Conservation (phyloP, 1,140 invertebrate species). For the Cepaea nemoralis region DNA sequence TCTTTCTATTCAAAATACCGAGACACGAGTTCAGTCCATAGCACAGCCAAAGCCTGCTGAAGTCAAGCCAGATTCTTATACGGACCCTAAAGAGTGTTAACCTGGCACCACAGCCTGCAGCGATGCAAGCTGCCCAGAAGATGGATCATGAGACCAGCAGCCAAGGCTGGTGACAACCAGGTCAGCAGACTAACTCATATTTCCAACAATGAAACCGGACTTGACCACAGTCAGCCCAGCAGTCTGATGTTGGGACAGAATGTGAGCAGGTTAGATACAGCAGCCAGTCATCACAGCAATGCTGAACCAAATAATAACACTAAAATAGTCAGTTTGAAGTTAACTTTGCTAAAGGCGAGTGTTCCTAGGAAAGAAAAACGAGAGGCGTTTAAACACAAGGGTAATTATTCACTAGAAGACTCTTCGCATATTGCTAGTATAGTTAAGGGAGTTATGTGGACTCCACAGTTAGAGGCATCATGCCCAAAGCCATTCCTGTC, state of each 20-base stretch:
- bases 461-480: constrained; percentile 77
- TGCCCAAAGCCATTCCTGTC: constrained; percentile 81
- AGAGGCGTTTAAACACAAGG: neutral
- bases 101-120: neutral
- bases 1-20: neutral
- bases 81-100: neutral
- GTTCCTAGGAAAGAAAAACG: neutral
- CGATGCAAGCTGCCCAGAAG: neutral
- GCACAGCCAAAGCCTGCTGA: neutral
- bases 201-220: neutral
- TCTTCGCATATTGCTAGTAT: constrained; percentile 40
- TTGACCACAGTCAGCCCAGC: neutral
- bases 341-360: neutral
- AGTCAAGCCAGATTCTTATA: neutral
- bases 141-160: neutral
- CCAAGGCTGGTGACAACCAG: neutral
- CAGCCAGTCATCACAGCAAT: neutral
- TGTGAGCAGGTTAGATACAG: neutral
- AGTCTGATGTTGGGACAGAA: neutral
- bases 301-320: neutral
- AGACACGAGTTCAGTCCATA: neutral
- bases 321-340: neutral
- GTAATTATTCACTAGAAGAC: neutral
- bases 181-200: neutral
- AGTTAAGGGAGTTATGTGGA: constrained; percentile 81